Evolutionary conservation across 2,888 invertebrate species (phyloP).

Genomic region (Pogonocherus hispidulus): DNA sequence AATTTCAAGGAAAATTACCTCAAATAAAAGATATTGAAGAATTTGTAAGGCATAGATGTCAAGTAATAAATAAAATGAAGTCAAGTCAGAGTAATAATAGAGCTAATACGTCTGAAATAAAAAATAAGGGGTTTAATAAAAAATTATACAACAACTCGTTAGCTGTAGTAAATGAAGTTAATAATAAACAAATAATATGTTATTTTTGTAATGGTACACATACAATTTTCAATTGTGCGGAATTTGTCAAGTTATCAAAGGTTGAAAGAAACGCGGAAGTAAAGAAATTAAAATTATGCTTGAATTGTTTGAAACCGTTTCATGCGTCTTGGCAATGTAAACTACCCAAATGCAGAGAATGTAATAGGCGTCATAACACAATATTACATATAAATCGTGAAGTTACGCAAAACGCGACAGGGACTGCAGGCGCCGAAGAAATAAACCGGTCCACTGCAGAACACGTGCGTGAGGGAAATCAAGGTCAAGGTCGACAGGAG

Average conservation of each 20-base stretch:
- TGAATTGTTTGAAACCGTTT: too few species aligned
- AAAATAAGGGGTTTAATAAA: constrained; percentile 14
- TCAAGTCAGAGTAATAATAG: not conserved
- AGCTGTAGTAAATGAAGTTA: not conserved
- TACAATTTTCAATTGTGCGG: too few species aligned
- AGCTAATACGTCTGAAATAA: not conserved
- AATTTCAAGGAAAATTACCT: too few species aligned
- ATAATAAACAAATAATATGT: too few species aligned
- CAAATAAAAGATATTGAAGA: too few species aligned
- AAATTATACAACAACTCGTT: not conserved
- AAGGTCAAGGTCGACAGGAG: too few species aligned
- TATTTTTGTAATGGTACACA: too few species aligned
- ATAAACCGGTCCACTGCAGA: not conserved
- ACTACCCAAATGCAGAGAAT: too few species aligned
- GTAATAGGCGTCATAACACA: not conserved
- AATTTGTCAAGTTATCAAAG: not conserved
- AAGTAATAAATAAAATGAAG: constrained; percentile 35
- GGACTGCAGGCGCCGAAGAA: not conserved
- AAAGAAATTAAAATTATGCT: constrained; percentile 23
- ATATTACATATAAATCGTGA: not conserved
- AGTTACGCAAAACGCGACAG: constrained; percentile 7
- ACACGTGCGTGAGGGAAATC: not conserved
- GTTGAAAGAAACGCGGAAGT: constrained; percentile 4
- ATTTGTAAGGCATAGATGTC: too few species aligned
- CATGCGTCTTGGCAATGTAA: too few species aligned